Evolutionary conservation across 2,888 invertebrate species (phyloP).

Genomic region (Xestia sexstrigata): DNA sequence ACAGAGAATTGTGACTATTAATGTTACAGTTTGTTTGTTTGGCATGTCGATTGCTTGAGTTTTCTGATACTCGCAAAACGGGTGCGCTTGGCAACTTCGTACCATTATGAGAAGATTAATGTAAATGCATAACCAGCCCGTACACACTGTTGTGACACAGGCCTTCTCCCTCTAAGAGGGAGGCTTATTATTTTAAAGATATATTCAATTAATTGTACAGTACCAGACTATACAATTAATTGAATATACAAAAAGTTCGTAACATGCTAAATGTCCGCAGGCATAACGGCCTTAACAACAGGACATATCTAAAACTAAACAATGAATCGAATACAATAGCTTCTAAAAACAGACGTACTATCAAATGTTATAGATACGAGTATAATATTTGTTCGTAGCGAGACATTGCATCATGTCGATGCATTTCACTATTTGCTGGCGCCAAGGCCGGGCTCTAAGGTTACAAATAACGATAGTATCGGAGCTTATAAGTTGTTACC

Average conservation of each 20-base stretch:
- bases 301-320: slow-evolving; percentile 30
- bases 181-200: not conserved
- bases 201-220: too few species aligned
- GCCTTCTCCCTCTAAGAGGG: not conserved
- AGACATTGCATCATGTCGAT: slow-evolving; percentile 68
- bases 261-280: not conserved
- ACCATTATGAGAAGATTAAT: not conserved
- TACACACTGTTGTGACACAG: not conserved
- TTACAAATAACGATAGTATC: slow-evolving; percentile 75
- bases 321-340: slow-evolving; percentile 37
- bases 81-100: not conserved
- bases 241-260: not conserved
- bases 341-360: slow-evolving; percentile 44
- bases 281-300: slow-evolving; percentile 14
- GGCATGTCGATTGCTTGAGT: not conserved
- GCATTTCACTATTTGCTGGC: slow-evolving; percentile 72
- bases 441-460: slow-evolving; percentile 81
- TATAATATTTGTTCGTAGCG: slow-evolving; percentile 53
- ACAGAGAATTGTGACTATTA: not conserved
- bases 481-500: slow-evolving; percentile 59
- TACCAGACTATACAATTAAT: too few species aligned
- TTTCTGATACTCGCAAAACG: not conserved
- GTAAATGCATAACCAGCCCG: not conserved
- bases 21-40: not conserved
- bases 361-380: slow-evolving; percentile 50